Percentiles rank a stretch among this genome's conserved stretches.
Evolutionary conservation across 2,797 vertebrate genomes (phyloP).

Genomic region (Gorsachius magnificus): DNA sequence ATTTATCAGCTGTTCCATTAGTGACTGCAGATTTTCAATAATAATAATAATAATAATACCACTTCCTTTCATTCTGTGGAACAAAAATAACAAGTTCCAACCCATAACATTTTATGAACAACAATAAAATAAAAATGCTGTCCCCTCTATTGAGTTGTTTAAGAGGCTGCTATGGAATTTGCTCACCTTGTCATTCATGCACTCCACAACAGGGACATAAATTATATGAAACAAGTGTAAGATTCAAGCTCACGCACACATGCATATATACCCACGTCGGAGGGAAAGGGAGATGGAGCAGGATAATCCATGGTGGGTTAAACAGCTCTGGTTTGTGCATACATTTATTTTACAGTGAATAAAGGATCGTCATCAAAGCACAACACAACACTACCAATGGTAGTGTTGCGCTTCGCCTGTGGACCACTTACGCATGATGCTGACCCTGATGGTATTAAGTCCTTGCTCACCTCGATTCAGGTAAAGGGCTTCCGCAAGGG

Average conservation of each 20-base stretch:
- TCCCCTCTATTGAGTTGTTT: slow-evolving; percentile 3
- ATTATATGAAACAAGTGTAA: not conserved
- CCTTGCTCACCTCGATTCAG: not conserved
- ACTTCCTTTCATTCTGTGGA: not conserved
- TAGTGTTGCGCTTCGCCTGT: too few species aligned
- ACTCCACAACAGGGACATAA: not conserved
- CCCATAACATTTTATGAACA: slow-evolving; percentile 48
- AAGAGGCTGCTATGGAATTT: not conserved
- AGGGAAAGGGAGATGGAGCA: not conserved
- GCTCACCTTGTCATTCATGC: not conserved
- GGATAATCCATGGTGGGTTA: not conserved
- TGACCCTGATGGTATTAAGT: not conserved
- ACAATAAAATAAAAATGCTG: slow-evolving; percentile 5
- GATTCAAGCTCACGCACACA: fast-evolving
- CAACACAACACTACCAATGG: not conserved
- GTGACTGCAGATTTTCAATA: not conserved
- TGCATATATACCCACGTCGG: not conserved
- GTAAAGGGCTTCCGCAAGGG: not conserved
- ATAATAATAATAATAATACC: not conserved
- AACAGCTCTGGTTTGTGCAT: not conserved
- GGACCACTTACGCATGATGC: not conserved
- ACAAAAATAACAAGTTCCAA: slow-evolving; percentile 30
- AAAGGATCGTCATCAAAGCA: not conserved
- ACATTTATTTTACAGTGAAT: not conserved
- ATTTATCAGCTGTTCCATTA: not conserved